Evolutionary conservation across 2,113 vertebrate genomes (phyloP).

Genomic region (Oceanites oceanicus): DNA sequence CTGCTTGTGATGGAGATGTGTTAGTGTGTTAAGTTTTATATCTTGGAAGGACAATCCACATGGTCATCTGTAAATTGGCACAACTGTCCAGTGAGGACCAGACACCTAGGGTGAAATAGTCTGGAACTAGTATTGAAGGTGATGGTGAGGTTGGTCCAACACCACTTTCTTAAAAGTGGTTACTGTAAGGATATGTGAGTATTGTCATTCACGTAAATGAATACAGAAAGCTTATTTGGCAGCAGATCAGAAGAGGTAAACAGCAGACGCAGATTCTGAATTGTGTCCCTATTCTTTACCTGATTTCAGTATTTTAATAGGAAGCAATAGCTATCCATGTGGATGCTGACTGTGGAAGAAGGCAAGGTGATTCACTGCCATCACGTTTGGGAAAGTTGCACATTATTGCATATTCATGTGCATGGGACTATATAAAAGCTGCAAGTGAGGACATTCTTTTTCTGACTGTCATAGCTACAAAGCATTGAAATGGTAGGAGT

Average conservation of each 20-base stretch:
- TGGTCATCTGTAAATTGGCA: background rate
- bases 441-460: conserved; percentile 44
- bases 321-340: background rate
- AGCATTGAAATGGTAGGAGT: conserved; percentile 23
- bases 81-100: background rate
- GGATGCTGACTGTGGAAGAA: background rate
- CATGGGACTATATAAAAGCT: background rate
- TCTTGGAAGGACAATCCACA: background rate
- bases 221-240: background rate
- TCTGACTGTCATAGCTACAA: conserved; percentile 4
- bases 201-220: background rate
- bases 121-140: background rate
- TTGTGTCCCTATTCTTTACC: background rate
- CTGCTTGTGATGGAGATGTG: background rate
- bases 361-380: background rate
- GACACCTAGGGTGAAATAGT: background rate
- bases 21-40: background rate
- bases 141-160: background rate
- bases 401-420: background rate
- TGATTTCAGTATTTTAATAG: background rate
- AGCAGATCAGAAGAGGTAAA: background rate
- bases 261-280: background rate
- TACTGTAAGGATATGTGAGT: background rate
- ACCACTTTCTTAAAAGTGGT: background rate
- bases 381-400: background rate